phyloP scores from a whole-genome alignment of 2,797 vertebrate genomes.

The Urophycis tenuis region DNA sequence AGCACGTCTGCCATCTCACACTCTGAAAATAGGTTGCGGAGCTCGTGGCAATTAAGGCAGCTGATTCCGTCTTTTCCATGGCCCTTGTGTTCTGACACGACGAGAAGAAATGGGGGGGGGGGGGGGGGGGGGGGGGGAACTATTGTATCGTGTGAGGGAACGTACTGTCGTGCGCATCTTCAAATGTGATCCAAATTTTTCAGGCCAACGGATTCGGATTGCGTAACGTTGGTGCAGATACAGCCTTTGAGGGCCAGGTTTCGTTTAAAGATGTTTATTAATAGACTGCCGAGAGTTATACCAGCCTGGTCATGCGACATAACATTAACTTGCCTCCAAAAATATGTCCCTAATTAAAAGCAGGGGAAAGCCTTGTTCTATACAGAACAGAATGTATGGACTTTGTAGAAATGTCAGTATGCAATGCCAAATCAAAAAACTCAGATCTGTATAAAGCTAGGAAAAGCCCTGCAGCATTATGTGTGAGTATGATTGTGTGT shows the following conservation, averaged over 20 bases:
- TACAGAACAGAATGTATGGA: background rate
- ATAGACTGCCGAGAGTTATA: conserved; percentile 46
- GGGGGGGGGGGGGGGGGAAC: background rate
- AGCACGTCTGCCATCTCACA: conserved; percentile 55
- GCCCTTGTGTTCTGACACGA: conserved; percentile 24
- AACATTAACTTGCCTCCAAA: conserved; percentile 10
- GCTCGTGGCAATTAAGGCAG: conserved; percentile 41
- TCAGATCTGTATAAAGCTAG: background rate
- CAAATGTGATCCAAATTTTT: background rate
- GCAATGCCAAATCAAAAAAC: background rate
- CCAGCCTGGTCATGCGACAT: conserved; percentile 28
- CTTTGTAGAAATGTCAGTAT: background rate
- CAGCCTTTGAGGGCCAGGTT: conserved; percentile 45
- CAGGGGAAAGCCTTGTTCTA: background rate
- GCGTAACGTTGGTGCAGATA: background rate
- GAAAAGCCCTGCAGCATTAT: too few relatives aligned
- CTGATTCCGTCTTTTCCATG: conserved; percentile 41
- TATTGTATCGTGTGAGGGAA: background rate
- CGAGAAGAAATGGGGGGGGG: conserved; percentile 12
- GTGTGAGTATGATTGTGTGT: too few relatives aligned
- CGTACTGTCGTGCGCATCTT: background rate
- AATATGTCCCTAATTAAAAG: conserved; percentile 9
- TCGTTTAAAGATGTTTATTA: conserved; percentile 47
- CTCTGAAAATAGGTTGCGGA: conserved; percentile 44
- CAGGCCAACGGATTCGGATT: conserved; percentile 1